Base-by-base conservation (phyloP, 2,888 invertebrate species). In the Ichneumoninae sp. region DNA sequence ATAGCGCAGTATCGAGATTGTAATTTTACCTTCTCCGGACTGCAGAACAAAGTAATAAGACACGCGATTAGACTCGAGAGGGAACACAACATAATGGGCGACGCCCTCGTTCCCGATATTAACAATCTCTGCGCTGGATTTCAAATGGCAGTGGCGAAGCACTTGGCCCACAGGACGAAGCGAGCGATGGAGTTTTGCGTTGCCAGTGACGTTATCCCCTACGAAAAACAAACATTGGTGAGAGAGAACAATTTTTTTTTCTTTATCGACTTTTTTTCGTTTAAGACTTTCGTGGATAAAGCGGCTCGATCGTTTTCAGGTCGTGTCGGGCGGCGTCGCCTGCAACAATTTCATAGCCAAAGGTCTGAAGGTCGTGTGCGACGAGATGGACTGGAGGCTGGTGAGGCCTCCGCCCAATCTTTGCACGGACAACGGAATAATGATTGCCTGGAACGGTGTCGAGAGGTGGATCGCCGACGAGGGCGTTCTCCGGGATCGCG, bases 371-470 rank as follows among this genome's bases (percentile, higher is more conserved):
- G 94, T 96, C 69, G 92, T 98, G 85, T 97, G 97, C 88, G 91
- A 95, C 19, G 95, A 96, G 88, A 95, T 95, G 89, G 95, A 95
- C 0, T 98, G 96, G 89, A 94, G 94, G 90, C 94, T 98, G 4
- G 94, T 96, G 79, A 95, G 97, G 81, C 98, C 99, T 16, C 97
- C 98, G 3, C 96, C 97, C 30, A 95, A 95, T 91, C 95, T 98
- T 10, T 99, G 99, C 93, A 98, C 98, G 0, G 99, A 99, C 93
- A 99, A 99, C 95, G 99, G 99, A 7, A 96, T 98, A 47, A 99
- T 99, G 99, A 98, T 99, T 89, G 99, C 99, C 22, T 99, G 99
- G 99, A 99, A 99, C 95, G 99, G 98, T 8, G 95, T 98, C 74
- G 99, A 99, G 94, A 97, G 96, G 93, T 95, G 96, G 89, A 94